Evolutionary conservation across 2,113 vertebrate genomes (phyloP).

Genomic region (Gulo gulo): DNA sequence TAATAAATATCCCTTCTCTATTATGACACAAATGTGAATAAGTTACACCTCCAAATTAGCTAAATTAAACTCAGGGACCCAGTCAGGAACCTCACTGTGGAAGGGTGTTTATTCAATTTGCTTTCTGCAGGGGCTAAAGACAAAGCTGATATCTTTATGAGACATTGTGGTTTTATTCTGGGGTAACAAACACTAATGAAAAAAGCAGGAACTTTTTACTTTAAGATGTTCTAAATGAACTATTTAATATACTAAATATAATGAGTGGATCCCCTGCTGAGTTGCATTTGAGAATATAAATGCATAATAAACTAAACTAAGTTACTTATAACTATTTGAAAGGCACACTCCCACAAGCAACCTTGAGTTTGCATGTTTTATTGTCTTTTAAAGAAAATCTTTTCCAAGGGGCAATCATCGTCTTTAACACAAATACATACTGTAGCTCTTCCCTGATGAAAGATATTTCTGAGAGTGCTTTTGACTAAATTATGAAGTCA

Average conservation of each 20-base stretch:
- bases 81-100: conserved; percentile 43
- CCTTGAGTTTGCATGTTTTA: neutral
- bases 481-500: neutral
- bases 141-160: conserved; percentile 52
- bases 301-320: conserved; percentile 17
- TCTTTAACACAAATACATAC: neutral
- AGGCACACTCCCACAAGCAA: conserved; percentile 24
- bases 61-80: conserved; percentile 46
- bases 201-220: conserved; percentile 63
- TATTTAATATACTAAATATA: conserved; percentile 73
- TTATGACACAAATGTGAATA: conserved; percentile 54
- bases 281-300: neutral
- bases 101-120: conserved; percentile 45
- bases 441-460: neutral
- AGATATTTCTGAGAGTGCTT: neutral
- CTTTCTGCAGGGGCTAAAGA: conserved; percentile 53
- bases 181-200: conserved; percentile 59
- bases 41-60: conserved; percentile 49
- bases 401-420: neutral
- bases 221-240: conserved; percentile 58
- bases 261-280: neutral
- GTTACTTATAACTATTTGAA: neutral
- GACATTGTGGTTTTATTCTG: conserved; percentile 35
- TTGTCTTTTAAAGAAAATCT: neutral
- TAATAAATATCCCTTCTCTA: neutral